These are phyloP conservation scores for Dufourea novaeangliae DNA, from an alignment of 1,140 invertebrate genomes.

Conservation along the genomic window DNA sequence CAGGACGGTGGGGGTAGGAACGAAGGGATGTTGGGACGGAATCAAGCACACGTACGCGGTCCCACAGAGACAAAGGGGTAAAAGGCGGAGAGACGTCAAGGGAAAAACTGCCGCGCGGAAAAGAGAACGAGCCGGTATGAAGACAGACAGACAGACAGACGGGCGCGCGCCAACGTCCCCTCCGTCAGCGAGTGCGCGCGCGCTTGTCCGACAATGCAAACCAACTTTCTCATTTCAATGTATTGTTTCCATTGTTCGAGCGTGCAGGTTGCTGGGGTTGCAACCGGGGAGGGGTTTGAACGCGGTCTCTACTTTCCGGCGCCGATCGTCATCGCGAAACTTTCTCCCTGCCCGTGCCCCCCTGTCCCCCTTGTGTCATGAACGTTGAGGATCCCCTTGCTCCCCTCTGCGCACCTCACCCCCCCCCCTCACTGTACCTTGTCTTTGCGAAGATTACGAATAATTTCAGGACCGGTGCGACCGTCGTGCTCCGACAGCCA, in stretches of 20 bases:
- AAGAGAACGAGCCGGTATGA: constrained; percentile 7
- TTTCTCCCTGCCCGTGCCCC: not conserved
- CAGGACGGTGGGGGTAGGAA: not conserved
- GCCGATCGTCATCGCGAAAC: constrained; percentile 51
- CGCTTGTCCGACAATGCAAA: constrained; percentile 77
- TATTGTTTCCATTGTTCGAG: constrained; percentile 77
- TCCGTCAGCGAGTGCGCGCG: constrained; percentile 10
- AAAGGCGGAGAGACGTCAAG: constrained; percentile 29
- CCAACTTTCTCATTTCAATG: constrained; percentile 78
- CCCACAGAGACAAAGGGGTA: constrained; percentile 28
- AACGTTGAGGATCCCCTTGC: not conserved
- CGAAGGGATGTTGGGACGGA: not conserved
- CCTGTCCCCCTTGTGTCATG: not conserved
- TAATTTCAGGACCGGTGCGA: constrained; percentile 44
- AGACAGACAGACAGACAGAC: constrained; percentile 27
- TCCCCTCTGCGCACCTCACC: not conserved
- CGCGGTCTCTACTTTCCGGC: constrained; percentile 24
- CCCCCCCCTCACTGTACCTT: no score
- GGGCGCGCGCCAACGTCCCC: constrained; percentile 5
- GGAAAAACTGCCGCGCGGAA: constrained; percentile 29
- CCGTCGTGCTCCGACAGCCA: constrained; percentile 2
- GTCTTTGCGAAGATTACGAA: constrained; percentile 48
- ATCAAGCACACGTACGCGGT: constrained; percentile 34
- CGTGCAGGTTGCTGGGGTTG: constrained; percentile 45
- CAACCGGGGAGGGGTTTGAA: constrained; percentile 32